Percentiles rank a stretch among this genome's conserved stretches.
Evolutionary conservation across 2,797 vertebrate species (phyloP).

Genomic region (Oryzias sinensis): DNA sequence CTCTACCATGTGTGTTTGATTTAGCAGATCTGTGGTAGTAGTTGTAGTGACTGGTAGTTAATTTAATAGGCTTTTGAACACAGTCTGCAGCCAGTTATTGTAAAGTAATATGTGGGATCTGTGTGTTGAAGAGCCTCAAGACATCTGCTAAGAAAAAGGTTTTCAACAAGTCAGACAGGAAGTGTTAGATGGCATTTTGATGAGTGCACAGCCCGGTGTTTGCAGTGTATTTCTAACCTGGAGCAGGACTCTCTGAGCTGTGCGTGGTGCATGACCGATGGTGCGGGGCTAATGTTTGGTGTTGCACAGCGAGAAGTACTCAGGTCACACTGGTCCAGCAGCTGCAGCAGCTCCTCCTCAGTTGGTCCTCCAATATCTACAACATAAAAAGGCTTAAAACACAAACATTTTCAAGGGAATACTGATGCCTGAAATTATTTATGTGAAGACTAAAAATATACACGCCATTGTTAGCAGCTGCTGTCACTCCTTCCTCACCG

Average conservation of each 20-base stretch:
- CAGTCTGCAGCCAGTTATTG: too few relatives aligned
- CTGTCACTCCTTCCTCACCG: constrained; percentile 39
- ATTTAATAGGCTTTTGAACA: too few relatives aligned
- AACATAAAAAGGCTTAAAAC: constrained; percentile 18
- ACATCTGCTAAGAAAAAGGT: background rate
- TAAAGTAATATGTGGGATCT: too few relatives aligned
- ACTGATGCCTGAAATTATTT: background rate
- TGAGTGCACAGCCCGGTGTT: background rate
- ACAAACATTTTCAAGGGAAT: background rate
- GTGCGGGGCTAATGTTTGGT: constrained; percentile 95
- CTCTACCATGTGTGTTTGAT: too few relatives aligned
- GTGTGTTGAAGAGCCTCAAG: too few relatives aligned
- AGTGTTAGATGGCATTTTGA: background rate
- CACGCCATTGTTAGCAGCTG: background rate
- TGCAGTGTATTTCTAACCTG: constrained; percentile 75
- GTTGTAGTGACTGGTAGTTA: too few relatives aligned
- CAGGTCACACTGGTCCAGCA: constrained; percentile 96
- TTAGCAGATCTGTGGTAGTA: too few relatives aligned
- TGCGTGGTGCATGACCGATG: constrained; percentile 90
- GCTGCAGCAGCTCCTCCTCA: constrained; percentile 92
- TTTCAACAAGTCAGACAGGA: background rate
- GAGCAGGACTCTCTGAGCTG: constrained; percentile 91
- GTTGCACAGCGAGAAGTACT: constrained; percentile 96
- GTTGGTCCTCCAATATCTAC: constrained; percentile 90
- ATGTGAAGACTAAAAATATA: too few relatives aligned